Evolutionary conservation across 2,797 vertebrate genomes (phyloP).

Genomic region (Darevskia mixta): DNA sequence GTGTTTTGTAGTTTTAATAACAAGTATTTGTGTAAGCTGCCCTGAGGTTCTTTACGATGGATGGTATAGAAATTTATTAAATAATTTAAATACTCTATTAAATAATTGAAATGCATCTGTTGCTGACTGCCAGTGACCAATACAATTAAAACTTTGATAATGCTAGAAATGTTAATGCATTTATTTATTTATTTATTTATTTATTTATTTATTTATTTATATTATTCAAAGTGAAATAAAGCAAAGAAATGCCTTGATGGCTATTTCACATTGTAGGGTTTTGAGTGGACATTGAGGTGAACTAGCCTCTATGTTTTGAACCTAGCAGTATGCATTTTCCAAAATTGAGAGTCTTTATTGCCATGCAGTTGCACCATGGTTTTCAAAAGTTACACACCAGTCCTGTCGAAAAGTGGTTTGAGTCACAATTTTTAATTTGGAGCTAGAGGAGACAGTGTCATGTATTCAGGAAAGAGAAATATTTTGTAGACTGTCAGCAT

Average conservation of each 20-base stretch:
- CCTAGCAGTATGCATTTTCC: neutral
- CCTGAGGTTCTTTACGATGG: no score
- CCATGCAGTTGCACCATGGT: no score
- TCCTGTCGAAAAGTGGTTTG: neutral
- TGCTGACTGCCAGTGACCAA: neutral
- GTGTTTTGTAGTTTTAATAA: no score
- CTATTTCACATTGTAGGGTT: neutral
- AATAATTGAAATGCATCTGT: neutral
- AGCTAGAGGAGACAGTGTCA: neutral
- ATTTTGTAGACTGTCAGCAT: neutral
- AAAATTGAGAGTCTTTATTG: neutral
- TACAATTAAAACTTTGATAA: no score
- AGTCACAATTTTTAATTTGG: conserved; percentile 7
- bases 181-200: no score
- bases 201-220: no score
- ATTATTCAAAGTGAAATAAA: neutral
- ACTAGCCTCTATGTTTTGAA: no score
- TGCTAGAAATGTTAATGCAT: no score
- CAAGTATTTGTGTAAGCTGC: neutral
- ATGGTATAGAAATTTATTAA: no score
- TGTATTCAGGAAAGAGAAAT: conserved; percentile 24
- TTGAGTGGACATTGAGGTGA: neutral
- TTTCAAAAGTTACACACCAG: neutral
- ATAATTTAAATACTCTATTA: no score
- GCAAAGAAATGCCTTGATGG: neutral